Evolutionary conservation across 1,140 invertebrate genomes (phyloP), one percentile per base, ranked within the genome.

Genomic region (Leptinotarsa defecta): DNA sequence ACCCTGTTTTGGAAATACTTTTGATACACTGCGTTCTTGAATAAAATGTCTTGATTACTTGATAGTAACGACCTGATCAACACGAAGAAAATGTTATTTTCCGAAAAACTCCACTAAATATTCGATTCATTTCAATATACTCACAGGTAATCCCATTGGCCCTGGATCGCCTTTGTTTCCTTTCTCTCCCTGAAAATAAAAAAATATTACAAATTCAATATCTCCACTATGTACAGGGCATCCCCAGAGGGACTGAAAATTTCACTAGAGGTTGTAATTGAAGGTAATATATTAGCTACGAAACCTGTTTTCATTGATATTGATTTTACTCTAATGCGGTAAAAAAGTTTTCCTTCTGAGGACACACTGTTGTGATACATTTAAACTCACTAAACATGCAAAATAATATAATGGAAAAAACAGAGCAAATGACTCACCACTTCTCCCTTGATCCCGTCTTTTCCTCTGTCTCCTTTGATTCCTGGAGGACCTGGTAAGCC

Each of bases 101-200:
- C 61, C 1, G 20, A 13, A 62, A 13, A n/a, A n/a, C 13, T 20
- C 6, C 17, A 13, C 17, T 19, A 4, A n/a, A 17, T 19, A 20
- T 62, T 62, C 61, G 17, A 65, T 13, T 65, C 0, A 65, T 20
- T 24, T 20, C 68, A 61, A 17, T 62, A 11, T 75, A 94, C 93
- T 92, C 92, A 97, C 96, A 81, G 96, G 96, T 84, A 98, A 88
- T 85, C 96, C 96, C 94, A 98, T 97, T 68, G 95, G 95, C 81
- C 96, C 96, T 68, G 93, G 91, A 87, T 96, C 94, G 71, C 96
- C 96, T 87, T 94, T 96, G 68, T 90, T 89, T 71, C 96, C 96
- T 87, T 95, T 95, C 79, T 94, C 93, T 79, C 96, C 96, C 95
- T 98, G 85, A 62, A 90, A 89, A 73, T 80, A 70, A 77, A 71